Evolutionary conservation across 2,113 vertebrate species (phyloP).

Genomic region (Pelmatolapia mariae): DNA sequence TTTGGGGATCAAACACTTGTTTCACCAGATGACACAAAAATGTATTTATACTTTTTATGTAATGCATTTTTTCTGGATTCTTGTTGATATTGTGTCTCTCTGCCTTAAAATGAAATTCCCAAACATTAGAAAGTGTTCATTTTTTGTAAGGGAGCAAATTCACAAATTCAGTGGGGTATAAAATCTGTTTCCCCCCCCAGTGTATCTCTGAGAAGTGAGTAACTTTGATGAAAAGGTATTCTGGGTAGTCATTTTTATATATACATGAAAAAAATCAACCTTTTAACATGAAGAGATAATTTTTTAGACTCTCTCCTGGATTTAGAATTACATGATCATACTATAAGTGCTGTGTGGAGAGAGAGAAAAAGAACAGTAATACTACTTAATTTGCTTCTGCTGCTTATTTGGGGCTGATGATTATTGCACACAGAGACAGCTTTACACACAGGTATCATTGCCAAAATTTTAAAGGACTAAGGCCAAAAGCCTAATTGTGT

Average conservation of each 20-base stretch:
- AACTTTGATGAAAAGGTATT: not conserved
- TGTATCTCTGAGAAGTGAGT: not conserved
- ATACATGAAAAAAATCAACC: not conserved
- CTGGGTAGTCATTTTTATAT: not conserved
- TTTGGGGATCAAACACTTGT: not conserved
- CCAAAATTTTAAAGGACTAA: not conserved
- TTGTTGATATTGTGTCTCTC: not conserved
- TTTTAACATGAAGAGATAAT: not conserved
- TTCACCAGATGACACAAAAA: not conserved
- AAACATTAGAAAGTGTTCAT: not conserved
- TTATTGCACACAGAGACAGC: not conserved
- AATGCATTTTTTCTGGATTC: not conserved
- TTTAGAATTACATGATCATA: not conserved
- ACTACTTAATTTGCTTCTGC: not conserved
- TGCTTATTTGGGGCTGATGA: not conserved
- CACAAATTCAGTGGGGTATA: not conserved
- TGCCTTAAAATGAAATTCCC: fast-evolving
- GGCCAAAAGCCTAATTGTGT: conserved; percentile 38
- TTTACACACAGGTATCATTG: conserved; percentile 3
- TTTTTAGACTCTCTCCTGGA: not conserved
- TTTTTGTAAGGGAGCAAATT: not conserved
- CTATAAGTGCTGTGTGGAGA: not conserved
- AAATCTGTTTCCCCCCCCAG: fast-evolving
- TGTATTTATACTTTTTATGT: not conserved
- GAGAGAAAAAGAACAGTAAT: not conserved